Evolutionary conservation across 2,797 vertebrate species (phyloP).

Genomic region (Malurus leucopterus): DNA sequence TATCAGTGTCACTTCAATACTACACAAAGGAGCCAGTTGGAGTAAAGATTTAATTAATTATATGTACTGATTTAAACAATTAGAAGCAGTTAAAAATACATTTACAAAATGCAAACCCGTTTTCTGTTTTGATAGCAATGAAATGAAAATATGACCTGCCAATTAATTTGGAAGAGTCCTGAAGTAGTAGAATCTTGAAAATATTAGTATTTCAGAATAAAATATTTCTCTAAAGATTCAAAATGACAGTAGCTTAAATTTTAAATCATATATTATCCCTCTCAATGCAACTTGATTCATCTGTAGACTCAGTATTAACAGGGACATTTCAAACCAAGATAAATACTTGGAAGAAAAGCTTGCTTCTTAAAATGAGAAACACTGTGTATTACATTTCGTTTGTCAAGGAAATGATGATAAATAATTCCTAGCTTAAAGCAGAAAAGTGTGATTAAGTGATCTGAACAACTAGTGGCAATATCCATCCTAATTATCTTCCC

Average conservation of each 20-base stretch:
- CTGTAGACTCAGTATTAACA: not conserved
- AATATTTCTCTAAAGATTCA: conserved; percentile 25
- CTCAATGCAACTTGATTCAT: conserved; percentile 9
- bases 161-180: not conserved
- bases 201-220: conserved; percentile 18
- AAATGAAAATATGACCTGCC: not conserved
- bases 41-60: not conserved
- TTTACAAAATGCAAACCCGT: not conserved
- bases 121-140: not conserved
- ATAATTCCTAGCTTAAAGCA: conserved; percentile 29
- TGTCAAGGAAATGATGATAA: conserved; percentile 46
- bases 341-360: conserved; percentile 1
- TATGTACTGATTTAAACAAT: not conserved
- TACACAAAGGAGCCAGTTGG: not conserved
- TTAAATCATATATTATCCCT: not conserved
- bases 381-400: not conserved
- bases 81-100: not conserved
- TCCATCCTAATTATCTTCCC: conserved; percentile 10
- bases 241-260: not conserved
- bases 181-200: not conserved
- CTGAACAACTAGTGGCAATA: conserved; percentile 6
- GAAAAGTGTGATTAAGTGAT: conserved; percentile 41
- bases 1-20: not conserved
- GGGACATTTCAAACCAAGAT: conserved; percentile 32
- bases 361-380: conserved; percentile 15